A percentile compares a stretch with the other conserved stretches of the same genome.
Conservation (phyloP, 2,797 vertebrate genomes). For the Pantherophis alleghaniensis region DNA sequence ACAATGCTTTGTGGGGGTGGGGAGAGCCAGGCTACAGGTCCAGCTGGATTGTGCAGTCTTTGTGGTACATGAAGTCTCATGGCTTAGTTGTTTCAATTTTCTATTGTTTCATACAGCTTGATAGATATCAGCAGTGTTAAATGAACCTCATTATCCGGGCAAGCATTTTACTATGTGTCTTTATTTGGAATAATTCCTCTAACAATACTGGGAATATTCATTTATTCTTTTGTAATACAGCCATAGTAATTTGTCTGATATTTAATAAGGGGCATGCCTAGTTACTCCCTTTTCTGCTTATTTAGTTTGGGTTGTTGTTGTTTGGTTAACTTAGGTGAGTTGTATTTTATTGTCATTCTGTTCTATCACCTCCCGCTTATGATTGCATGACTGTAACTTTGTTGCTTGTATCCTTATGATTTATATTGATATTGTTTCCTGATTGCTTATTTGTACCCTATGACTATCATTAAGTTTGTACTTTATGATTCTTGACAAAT, state of each 20-base stretch:
- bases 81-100: conserved; percentile 22
- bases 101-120: conserved; percentile 37
- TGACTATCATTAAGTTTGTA: no score
- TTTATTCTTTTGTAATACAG: background rate
- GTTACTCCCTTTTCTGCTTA: background rate
- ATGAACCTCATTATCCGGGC: background rate
- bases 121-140: conserved; percentile 37
- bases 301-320: background rate
- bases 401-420: no score
- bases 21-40: background rate
- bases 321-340: background rate
- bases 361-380: background rate
- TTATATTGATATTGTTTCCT: no score
- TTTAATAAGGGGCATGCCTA: background rate
- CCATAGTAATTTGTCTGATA: background rate
- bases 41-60: conserved; percentile 14
- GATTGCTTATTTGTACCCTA: no score
- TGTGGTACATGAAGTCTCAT: conserved; percentile 39
- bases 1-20: conserved; percentile 34
- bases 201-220: background rate
- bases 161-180: background rate
- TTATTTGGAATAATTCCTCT: background rate
- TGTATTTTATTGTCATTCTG: background rate
- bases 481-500: no score
- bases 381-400: no score